Conservation (phyloP, 1,140 invertebrate species). For the Lysiphlebus fabarum region DNA sequence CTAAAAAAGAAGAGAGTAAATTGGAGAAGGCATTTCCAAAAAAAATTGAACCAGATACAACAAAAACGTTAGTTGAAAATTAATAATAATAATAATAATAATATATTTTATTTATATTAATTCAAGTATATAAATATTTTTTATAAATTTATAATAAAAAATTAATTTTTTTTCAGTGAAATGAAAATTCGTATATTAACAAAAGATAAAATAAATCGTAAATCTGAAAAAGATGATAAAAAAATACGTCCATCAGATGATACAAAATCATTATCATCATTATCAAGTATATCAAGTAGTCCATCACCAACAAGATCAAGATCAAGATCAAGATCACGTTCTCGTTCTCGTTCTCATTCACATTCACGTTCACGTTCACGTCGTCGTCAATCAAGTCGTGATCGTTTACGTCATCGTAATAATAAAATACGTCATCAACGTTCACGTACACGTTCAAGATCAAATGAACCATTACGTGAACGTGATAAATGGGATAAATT, state of each 20-base stretch:
- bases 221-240: slow-evolving; percentile 36
- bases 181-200: slow-evolving; percentile 51
- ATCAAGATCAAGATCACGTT: slow-evolving; percentile 38
- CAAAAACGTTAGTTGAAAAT: slow-evolving; percentile 48
- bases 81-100: slow-evolving; percentile 16
- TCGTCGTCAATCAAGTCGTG: background rate
- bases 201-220: slow-evolving; percentile 47
- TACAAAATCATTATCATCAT: slow-evolving; percentile 49
- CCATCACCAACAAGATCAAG: slow-evolving; percentile 43
- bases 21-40: slow-evolving; percentile 34
- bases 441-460: slow-evolving; percentile 40
- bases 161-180: slow-evolving; percentile 38
- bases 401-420: slow-evolving; percentile 12
- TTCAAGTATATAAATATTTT: no score
- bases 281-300: slow-evolving; percentile 53
- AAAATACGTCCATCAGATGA: slow-evolving; percentile 40
- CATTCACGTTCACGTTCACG: background rate
- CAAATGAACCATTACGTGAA: slow-evolving; percentile 43
- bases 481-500: slow-evolving; percentile 60
- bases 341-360: slow-evolving; percentile 10
- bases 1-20: slow-evolving; percentile 32
- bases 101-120: slow-evolving; percentile 8
- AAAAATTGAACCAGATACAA: slow-evolving; percentile 41
- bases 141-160: background rate
- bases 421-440: slow-evolving; percentile 16